Conservation (phyloP, 2,888 invertebrate genomes). For the Syrphus vitripennis region DNA sequence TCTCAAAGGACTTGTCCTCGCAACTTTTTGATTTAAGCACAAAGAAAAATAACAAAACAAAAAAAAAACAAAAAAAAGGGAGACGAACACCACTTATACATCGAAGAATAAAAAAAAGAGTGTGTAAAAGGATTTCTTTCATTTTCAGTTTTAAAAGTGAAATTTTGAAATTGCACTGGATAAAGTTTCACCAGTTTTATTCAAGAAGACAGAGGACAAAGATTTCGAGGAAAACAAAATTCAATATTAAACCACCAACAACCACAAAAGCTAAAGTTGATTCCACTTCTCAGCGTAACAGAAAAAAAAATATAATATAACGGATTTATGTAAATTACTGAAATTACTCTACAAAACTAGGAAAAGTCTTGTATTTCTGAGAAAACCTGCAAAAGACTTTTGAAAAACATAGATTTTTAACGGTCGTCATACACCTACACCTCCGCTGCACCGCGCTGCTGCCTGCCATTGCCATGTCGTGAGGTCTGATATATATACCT, state of each 20-base stretch:
- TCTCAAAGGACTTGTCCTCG: slow-evolving; percentile 30
- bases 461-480: too few relatives aligned
- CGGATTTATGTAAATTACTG: slow-evolving; percentile 64
- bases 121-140: slow-evolving; percentile 51
- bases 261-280: slow-evolving; percentile 4
- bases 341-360: slow-evolving; percentile 48
- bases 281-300: slow-evolving; percentile 2
- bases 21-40: slow-evolving; percentile 19
- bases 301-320: not conserved
- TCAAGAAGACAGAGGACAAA: not conserved
- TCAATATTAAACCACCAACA: slow-evolving; percentile 3
- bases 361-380: slow-evolving; percentile 22
- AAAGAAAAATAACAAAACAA: not conserved
- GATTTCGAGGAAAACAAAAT: not conserved
- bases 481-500: not conserved
- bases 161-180: slow-evolving; percentile 38
- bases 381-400: slow-evolving; percentile 35
- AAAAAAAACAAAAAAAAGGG: not conserved
- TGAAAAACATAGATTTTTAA: slow-evolving; percentile 7
- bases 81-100: slow-evolving; percentile 3
- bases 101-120: not conserved
- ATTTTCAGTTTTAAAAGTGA: slow-evolving; percentile 39
- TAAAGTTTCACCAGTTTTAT: slow-evolving; percentile 53
- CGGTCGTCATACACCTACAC: not conserved
- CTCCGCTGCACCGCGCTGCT: not conserved